Conservation (phyloP, 30 jellyfish, hydroid and myxozoan genomes). For the Aurelia coerulea region DNA sequence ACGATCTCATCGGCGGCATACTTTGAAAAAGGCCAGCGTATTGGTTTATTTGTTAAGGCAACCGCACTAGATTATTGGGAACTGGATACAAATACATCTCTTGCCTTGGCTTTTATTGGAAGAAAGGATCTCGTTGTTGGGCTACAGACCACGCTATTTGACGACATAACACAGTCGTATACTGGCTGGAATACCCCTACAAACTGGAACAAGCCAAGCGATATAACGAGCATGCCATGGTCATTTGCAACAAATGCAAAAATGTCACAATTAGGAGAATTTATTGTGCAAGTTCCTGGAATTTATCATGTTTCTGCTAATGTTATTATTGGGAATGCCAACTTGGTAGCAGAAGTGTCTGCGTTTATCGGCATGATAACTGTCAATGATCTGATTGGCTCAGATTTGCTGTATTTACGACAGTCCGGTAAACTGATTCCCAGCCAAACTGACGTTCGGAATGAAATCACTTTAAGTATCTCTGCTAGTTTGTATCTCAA, state of each 20-base stretch:
- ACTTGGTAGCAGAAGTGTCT: conserved; percentile 12
- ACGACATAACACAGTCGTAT: conserved; percentile 15
- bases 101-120: conserved; percentile 33
- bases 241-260: conserved; percentile 25
- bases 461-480: conserved; percentile 36
- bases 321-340: conserved; percentile 47
- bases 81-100: conserved; percentile 11
- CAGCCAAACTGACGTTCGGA: conserved; percentile 2
- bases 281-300: conserved; percentile 15
- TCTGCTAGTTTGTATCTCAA: conserved; percentile 30
- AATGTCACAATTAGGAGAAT: conserved; percentile 27
- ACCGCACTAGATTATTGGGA: conserved; percentile 17
- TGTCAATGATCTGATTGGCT: conserved; percentile 28
- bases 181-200: conserved; percentile 65
- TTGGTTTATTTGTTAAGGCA: conserved; percentile 27
- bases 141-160: conserved; percentile 34
- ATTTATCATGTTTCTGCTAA: conserved; percentile 31
- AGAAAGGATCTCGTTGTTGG: conserved; percentile 30
- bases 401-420: conserved; percentile 24
- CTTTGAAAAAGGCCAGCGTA: conserved; percentile 27
- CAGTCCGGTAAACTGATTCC: conserved; percentile 24
- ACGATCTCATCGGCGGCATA: conserved; percentile 29
- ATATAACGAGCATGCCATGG: conserved; percentile 36
- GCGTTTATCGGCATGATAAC: conserved; percentile 52
- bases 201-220: conserved; percentile 40